phyloP scores from a whole-genome alignment of 2,113 vertebrate genomes.

The Platycercus adscitus region DNA sequence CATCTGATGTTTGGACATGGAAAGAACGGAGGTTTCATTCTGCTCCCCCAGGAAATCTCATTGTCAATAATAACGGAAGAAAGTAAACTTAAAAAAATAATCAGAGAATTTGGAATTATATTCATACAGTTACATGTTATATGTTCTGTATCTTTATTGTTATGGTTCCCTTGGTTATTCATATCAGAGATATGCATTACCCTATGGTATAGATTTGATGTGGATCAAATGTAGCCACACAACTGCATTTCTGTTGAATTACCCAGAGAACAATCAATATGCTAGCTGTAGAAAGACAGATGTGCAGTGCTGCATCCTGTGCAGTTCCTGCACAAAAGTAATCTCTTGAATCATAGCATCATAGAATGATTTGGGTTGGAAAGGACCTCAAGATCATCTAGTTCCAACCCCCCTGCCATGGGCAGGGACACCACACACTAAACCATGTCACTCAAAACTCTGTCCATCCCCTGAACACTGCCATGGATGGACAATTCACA shows the following conservation, averaged over 20 bases:
- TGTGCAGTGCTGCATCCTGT: not conserved
- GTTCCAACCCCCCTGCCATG: too few relatives aligned
- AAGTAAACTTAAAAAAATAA: too few relatives aligned
- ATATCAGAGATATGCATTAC: not conserved
- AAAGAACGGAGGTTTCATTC: not conserved
- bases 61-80: not conserved
- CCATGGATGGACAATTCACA: too few relatives aligned
- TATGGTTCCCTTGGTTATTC: not conserved
- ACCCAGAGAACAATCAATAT: not conserved
- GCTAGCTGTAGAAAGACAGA: not conserved
- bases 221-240: not conserved
- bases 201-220: not conserved
- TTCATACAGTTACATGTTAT: not conserved
- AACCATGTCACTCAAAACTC: too few relatives aligned
- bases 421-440: too few relatives aligned
- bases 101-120: not conserved
- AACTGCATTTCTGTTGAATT: not conserved
- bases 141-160: not conserved
- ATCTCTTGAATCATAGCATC: too few relatives aligned
- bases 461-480: too few relatives aligned
- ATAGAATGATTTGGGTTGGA: too few relatives aligned
- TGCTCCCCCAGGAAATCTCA: not conserved
- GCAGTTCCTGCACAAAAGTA: not conserved
- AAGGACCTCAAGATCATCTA: too few relatives aligned
- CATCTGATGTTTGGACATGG: not conserved